Evolutionary conservation across 2,113 vertebrate species (phyloP), one percentile per base, ranked within the genome.

Genomic region (Polypterus senegalus): DNA sequence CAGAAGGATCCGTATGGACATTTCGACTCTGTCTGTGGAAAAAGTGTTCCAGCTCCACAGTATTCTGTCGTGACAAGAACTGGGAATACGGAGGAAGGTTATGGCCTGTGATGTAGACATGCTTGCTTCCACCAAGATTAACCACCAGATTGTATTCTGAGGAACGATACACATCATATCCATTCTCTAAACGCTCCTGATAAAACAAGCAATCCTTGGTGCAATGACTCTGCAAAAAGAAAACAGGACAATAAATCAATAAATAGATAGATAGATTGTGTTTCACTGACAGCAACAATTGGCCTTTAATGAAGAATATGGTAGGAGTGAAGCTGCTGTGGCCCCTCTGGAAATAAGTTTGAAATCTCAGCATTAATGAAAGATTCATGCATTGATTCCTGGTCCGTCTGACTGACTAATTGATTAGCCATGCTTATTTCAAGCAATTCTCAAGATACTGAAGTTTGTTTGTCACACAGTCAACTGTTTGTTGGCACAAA

Each of bases 151-250:
- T 73, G 49, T 77, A 66, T 6, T 71, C 79, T 1, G 76, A 74
- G 4, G 88, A 89, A 1, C 79, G 83, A 67, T 91, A 87, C 46
- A 81, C 70, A 0, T 88, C 81, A 0, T 70, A 82, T 3, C 75
- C 88, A 4, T 96, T 98, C 61, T 97, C 93, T 77, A 97, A 82
- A 0, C 88, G 88, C 63, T 72, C 82, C 68, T 97, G 94, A 61
- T 58, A 69, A 75, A 88, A 88, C 9, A 73, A 70, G 46, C 96
- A 97, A 71, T 88, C 88, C 3, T 95, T 80, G 53, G 69, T 84
- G 76, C 93, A 97, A 67, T 77, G 76, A 5, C 82, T 75, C 95
- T 98, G 72, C 46, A 62, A 62, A 57, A 47, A 60, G 49, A 63
- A 60, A 55, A 5, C 0, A 61, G 0, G 2, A 4, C 5, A 54